Percentiles rank a stretch among this genome's conserved stretches.
Evolutionary conservation across 2,888 invertebrate genomes (phyloP).

Genomic region (Argyra leucocephala): DNA sequence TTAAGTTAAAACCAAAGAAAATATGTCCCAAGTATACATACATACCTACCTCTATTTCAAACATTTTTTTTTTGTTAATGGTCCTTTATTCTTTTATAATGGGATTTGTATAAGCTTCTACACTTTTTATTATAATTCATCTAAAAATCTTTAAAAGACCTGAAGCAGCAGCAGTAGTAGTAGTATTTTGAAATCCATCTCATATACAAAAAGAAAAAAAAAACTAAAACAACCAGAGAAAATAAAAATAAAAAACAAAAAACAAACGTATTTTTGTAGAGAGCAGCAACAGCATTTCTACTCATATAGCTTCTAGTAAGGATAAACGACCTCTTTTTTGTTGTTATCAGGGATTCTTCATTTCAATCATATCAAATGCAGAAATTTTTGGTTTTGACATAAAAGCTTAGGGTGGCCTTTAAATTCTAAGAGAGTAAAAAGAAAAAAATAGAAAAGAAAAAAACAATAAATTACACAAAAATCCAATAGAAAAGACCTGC

Average conservation of each 20-base stretch:
- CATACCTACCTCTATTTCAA: too few species aligned
- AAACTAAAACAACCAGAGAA: too few species aligned
- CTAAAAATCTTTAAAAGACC: neutral
- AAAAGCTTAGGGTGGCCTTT: constrained; percentile 22
- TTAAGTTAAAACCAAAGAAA: too few species aligned
- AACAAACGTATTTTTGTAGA: constrained; percentile 2
- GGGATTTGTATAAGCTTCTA: neutral
- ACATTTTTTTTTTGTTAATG: too few species aligned
- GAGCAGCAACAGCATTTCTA: constrained; percentile 21
- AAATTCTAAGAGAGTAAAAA: constrained; percentile 1
- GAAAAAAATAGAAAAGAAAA: neutral
- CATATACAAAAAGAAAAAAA: neutral
- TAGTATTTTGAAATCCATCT: neutral
- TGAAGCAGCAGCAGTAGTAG: neutral
- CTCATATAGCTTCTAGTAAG: constrained; percentile 20
- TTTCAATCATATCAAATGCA: constrained; percentile 31
- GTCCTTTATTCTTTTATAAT: neutral
- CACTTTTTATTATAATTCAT: neutral
- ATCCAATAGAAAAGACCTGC: neutral
- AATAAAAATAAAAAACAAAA: neutral
- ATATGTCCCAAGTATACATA: too few species aligned
- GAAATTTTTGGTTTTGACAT: constrained; percentile 30
- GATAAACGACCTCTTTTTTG: constrained; percentile 30
- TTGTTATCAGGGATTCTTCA: constrained; percentile 30
- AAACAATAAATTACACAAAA: too few species aligned